These are phyloP conservation scores for Atherinomorus stipes DNA, from an alignment of 2,113 vertebrate species.

Conservation along the genomic window DNA sequence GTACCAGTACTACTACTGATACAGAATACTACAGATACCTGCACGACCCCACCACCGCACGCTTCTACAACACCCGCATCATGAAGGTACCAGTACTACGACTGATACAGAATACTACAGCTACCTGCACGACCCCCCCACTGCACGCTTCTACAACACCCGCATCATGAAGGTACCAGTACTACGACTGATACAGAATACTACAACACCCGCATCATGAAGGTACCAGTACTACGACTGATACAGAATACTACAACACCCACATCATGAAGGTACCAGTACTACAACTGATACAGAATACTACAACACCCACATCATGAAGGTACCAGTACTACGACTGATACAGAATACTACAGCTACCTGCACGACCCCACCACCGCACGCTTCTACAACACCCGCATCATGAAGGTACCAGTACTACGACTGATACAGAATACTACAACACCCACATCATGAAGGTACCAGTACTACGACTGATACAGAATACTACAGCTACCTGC, in stretches of 20 bases:
- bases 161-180: not conserved
- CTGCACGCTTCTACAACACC: not conserved
- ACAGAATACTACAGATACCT: slow-evolving; percentile 77
- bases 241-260: too few relatives aligned
- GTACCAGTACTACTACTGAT: not conserved
- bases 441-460: too few relatives aligned
- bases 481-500: too few relatives aligned
- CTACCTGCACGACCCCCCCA: too few relatives aligned
- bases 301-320: too few relatives aligned
- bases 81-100: slow-evolving; percentile 70
- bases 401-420: slow-evolving; percentile 74
- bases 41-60: slow-evolving; percentile 77
- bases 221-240: not conserved
- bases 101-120: not conserved
- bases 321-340: too few relatives aligned
- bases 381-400: slow-evolving; percentile 84
- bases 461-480: too few relatives aligned
- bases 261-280: slow-evolving; percentile 78
- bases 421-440: not conserved
- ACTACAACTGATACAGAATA: not conserved
- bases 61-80: slow-evolving; percentile 85
- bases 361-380: slow-evolving; percentile 79
- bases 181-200: too few relatives aligned
- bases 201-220: slow-evolving; percentile 2
- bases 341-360: slow-evolving; percentile 76